A percentile compares a stretch with the other conserved stretches of the same genome.
These are phyloP conservation scores for Xylocampa areola DNA, from an alignment of 2,888 invertebrate species.

Conservation along the genomic window DNA sequence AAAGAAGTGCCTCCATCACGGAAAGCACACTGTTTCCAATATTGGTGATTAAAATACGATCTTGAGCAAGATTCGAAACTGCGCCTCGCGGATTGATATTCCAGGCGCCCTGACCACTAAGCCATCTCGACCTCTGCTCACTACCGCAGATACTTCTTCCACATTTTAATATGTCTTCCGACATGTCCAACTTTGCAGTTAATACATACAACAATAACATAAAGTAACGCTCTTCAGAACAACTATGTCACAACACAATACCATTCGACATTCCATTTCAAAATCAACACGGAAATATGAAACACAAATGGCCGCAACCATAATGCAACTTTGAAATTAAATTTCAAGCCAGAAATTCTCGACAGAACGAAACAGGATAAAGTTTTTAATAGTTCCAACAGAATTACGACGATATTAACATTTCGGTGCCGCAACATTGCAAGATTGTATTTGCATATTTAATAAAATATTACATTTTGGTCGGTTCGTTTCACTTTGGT, in stretches of 20 bases:
- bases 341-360: slow-evolving; percentile 47
- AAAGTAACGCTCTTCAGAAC: neutral
- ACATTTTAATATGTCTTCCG: too few species aligned
- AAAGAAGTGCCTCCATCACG: too few species aligned
- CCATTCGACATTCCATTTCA: slow-evolving; percentile 6
- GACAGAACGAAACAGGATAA: slow-evolving; percentile 46
- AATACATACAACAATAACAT: too few species aligned
- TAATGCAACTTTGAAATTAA: slow-evolving; percentile 55
- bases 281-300: slow-evolving; percentile 35
- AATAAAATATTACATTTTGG: slow-evolving; percentile 36
- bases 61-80: too few species aligned
- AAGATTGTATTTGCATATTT: slow-evolving; percentile 43
- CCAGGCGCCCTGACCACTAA: too few species aligned
- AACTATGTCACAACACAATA: neutral
- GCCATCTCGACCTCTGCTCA: too few species aligned
- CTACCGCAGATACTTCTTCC: too few species aligned
- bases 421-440: slow-evolving; percentile 47
- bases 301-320: slow-evolving; percentile 39
- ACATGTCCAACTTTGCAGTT: too few species aligned
- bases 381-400: slow-evolving; percentile 58
- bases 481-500: slow-evolving; percentile 1
- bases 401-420: slow-evolving; percentile 52
- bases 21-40: too few species aligned
- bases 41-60: too few species aligned
- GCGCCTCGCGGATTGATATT: too few species aligned